Base-by-base conservation (phyloP, 2,113 vertebrate species). In the Merops nubicus region DNA sequence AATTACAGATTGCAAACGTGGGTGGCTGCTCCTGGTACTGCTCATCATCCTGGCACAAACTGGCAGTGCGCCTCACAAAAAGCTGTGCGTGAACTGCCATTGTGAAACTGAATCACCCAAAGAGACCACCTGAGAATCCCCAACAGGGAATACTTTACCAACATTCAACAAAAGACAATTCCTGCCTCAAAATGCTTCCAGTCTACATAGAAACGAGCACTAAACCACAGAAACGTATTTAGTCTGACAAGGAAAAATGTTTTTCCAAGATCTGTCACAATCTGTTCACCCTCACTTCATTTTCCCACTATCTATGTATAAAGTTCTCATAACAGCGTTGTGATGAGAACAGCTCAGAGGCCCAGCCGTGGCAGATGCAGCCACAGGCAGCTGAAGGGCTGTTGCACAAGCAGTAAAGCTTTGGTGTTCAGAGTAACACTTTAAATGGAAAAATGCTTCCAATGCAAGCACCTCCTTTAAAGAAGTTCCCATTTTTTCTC, bases 331-430 rank as follows among this genome's bases (percentile, higher is more conserved):
- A 36, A 2, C 9, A 11, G n/a, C 3, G 20, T 31, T 31, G 25
- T 0, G 4, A 38, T 28, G 29, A 14, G 29, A 48, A 2, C 26
- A 12, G 23, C 3, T 14, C 43, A 11, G 56, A 28, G 10, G 17
- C 48, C 54, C 56, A 53, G 1, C 23, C 10, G 1, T 1, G 2
- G 10, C 1, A 23, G 21, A 11, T 7, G 53, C 42, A 57, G 62
- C 60, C 45, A 29, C 7, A 33, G 45, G 45, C 43, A 6, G 4
- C 21, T 25, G 63, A 47, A 29, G 0, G 1, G 21, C 38, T 36
- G n/a, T 11, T 38, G 14, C 11, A 11, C 0, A 2, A 51, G 43
- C 6, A 57, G 43, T 7, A 57, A 75, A 38, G 34, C 48, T 26
- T 13, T 1, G 14, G 12, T 25, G 45, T 18, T 47, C 31, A 36